phyloP scores from a whole-genome alignment of 2,888 invertebrate species.

The Temnothorax rugatulus region DNA sequence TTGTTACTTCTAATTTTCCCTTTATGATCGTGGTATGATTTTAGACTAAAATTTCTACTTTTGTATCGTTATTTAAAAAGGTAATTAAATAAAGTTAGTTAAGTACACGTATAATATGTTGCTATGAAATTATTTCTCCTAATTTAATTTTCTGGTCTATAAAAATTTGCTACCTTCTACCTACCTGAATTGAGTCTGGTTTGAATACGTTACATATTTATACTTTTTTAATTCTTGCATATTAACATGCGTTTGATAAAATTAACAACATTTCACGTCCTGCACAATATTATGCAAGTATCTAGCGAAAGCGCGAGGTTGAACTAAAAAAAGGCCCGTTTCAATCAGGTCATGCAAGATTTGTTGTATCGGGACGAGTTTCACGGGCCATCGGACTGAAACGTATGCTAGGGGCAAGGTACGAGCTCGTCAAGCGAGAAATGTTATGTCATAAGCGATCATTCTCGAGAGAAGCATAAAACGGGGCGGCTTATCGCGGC shows the following conservation, averaged over 20 bases:
- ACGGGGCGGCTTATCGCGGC: neutral
- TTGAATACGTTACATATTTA: neutral
- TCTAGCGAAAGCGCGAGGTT: neutral
- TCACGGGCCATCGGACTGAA: neutral
- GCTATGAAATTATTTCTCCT: neutral
- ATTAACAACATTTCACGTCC: neutral
- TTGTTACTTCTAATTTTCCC: neutral
- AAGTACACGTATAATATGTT: neutral
- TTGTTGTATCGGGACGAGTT: neutral
- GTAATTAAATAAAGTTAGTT: neutral
- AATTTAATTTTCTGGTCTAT: slow-evolving; percentile 4
- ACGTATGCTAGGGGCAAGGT: neutral
- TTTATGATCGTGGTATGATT: neutral
- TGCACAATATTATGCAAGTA: neutral
- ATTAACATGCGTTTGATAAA: neutral
- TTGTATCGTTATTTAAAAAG: neutral
- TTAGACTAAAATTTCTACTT: neutral
- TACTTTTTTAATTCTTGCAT: neutral
- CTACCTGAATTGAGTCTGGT: neutral
- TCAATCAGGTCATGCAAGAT: neutral
- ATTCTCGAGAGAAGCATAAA: slow-evolving; percentile 1
- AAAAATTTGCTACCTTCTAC: neutral
- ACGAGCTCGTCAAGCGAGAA: neutral
- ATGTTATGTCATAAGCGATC: slow-evolving; percentile 24
- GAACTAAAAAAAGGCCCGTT: neutral